Evolutionary conservation across 2,888 invertebrate genomes (phyloP).

Genomic region (Euspilapteryx auroguttella): DNA sequence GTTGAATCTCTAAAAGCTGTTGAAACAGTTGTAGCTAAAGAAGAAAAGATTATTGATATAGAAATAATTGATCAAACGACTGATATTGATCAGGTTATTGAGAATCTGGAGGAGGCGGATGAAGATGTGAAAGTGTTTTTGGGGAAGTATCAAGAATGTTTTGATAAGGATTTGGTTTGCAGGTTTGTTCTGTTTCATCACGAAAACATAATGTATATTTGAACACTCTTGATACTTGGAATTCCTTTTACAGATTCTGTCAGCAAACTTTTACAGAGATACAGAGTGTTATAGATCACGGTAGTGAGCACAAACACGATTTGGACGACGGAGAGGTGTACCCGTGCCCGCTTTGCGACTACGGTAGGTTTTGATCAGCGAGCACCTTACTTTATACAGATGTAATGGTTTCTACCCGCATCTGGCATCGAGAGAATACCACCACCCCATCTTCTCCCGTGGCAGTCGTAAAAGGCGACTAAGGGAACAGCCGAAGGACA

Average conservation of each 20-base stretch:
- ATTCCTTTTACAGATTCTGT: slow-evolving; percentile 32
- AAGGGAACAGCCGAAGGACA: too few species aligned
- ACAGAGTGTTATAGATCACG: slow-evolving; percentile 25
- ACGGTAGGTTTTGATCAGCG: too few species aligned
- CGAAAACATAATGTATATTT: too few species aligned
- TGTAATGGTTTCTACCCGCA: too few species aligned
- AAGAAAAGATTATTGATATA: slow-evolving; percentile 34
- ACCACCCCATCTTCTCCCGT: too few species aligned
- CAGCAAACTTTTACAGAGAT: slow-evolving; percentile 21
- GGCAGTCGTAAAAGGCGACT: too few species aligned
- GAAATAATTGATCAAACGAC: slow-evolving; percentile 34
- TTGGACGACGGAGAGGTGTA: slow-evolving; percentile 33
- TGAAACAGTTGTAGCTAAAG: slow-evolving; percentile 21
- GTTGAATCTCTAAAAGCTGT: slow-evolving; percentile 9
- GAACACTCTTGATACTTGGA: too few species aligned
- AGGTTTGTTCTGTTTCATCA: too few species aligned
- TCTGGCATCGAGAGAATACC: too few species aligned
- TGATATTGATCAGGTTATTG: slow-evolving; percentile 34
- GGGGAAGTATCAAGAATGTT: slow-evolving; percentile 30
- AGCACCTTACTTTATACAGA: too few species aligned
- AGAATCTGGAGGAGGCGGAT: slow-evolving; percentile 45
- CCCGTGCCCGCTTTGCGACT: slow-evolving; percentile 43
- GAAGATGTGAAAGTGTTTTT: slow-evolving; percentile 44
- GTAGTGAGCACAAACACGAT: slow-evolving; percentile 33
- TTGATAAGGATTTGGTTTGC: too few species aligned